A percentile compares a stretch with the other conserved stretches of the same genome.
Conservation (phyloP, 2,797 vertebrate species). For the Bucorvus abyssinicus region DNA sequence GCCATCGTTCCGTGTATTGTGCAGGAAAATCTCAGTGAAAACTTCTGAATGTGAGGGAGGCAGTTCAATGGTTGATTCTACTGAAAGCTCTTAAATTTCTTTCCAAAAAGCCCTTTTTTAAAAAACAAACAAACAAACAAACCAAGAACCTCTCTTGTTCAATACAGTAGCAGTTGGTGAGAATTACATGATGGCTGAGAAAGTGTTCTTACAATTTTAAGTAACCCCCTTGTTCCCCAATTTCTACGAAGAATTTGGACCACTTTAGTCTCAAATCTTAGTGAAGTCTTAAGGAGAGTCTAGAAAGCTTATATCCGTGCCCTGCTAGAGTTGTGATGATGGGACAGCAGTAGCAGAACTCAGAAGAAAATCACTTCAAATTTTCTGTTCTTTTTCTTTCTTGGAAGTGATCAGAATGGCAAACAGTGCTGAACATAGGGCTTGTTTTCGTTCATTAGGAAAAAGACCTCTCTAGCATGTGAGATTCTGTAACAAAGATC, state of each 20-base stretch:
- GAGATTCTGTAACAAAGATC: not conserved
- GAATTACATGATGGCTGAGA: not conserved
- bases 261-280: not conserved
- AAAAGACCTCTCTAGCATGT: not conserved
- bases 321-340: not conserved
- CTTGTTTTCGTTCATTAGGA: not conserved
- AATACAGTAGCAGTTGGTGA: not conserved
- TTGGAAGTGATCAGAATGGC: not conserved
- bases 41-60: not conserved
- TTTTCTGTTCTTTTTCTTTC: not conserved
- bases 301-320: not conserved
- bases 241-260: not conserved
- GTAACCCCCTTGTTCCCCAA: not conserved
- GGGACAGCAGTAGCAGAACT: not conserved
- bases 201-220: not conserved
- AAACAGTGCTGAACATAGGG: not conserved
- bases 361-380: not conserved
- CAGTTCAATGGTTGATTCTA: not conserved
- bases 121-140: not conserved
- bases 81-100: not conserved
- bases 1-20: not conserved
- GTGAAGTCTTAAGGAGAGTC: not conserved
- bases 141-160: not conserved
- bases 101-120: not conserved
- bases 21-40: not conserved